These are phyloP conservation scores for Larimichthys crocea DNA, from an alignment of 2,113 vertebrate genomes.

Conservation along the genomic window DNA sequence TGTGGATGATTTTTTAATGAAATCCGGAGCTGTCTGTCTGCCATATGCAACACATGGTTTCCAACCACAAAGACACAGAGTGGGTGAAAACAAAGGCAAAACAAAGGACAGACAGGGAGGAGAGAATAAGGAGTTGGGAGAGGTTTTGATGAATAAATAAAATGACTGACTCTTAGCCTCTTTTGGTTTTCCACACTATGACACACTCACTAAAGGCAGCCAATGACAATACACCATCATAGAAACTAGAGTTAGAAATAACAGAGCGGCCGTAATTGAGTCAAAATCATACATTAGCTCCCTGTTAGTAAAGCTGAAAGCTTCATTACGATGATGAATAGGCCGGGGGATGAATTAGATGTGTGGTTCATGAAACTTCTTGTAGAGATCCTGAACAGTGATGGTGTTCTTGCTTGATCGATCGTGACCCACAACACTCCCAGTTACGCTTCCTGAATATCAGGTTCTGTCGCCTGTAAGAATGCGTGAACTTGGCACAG, in stretches of 20 bases:
- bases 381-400: background rate
- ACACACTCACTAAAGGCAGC: background rate
- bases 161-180: slow-evolving; percentile 35
- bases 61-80: slow-evolving; percentile 59
- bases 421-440: background rate
- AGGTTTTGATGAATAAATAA: slow-evolving; percentile 51
- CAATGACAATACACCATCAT: background rate
- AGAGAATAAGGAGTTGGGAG: slow-evolving; percentile 11
- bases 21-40: slow-evolving; percentile 49
- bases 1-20: slow-evolving; percentile 55
- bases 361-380: background rate
- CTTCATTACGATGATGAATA: slow-evolving; percentile 20
- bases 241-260: slow-evolving; percentile 17
- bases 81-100: slow-evolving; percentile 47
- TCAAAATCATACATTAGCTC: background rate
- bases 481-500: background rate
- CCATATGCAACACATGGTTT: slow-evolving; percentile 52
- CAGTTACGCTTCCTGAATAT: background rate
- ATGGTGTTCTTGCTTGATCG: background rate
- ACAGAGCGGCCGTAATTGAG: background rate
- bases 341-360: background rate
- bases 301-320: background rate
- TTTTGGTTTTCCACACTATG: slow-evolving; percentile 38
- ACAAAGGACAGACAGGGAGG: slow-evolving; percentile 27
- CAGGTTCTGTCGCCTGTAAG: background rate